Conservation (phyloP, 2,113 vertebrate genomes). For the Otolemur garnettii region DNA sequence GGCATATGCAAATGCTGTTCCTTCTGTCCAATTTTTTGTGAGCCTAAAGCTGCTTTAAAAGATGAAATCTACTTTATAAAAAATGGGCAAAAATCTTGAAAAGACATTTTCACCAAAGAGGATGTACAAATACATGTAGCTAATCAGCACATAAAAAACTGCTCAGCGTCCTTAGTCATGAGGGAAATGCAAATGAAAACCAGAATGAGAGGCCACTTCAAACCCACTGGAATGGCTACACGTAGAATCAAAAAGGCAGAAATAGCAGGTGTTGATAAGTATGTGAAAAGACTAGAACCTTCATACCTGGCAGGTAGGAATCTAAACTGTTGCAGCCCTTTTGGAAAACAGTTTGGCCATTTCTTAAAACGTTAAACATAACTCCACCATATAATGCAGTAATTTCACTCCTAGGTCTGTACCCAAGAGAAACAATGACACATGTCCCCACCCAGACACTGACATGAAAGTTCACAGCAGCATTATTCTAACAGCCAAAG, state of each 20-base stretch:
- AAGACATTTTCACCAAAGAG: conserved; percentile 29
- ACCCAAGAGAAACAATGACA: neutral
- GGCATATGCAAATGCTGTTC: neutral
- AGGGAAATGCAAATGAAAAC: neutral
- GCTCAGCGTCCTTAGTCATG: conserved; percentile 1
- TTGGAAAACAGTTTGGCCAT: neutral
- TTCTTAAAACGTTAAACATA: conserved; percentile 42
- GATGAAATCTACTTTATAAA: neutral
- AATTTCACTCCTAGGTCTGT: neutral
- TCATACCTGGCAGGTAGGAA: neutral
- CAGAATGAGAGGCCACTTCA: neutral
- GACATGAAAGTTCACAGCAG: neutral
- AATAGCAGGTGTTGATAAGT: neutral
- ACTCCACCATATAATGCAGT: neutral
- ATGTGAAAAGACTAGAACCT: neutral
- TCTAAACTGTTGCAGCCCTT: neutral
- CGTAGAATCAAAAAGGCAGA: neutral
- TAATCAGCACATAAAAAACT: neutral
- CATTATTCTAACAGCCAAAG: neutral
- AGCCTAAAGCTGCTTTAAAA: neutral
- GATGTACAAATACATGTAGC: neutral
- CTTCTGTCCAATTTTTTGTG: neutral
- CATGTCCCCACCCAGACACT: neutral
- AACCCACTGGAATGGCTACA: neutral
- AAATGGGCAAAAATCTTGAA: neutral